phyloP scores from a whole-genome alignment of 2,888 invertebrate species.

The Heteromurus nitidus region DNA sequence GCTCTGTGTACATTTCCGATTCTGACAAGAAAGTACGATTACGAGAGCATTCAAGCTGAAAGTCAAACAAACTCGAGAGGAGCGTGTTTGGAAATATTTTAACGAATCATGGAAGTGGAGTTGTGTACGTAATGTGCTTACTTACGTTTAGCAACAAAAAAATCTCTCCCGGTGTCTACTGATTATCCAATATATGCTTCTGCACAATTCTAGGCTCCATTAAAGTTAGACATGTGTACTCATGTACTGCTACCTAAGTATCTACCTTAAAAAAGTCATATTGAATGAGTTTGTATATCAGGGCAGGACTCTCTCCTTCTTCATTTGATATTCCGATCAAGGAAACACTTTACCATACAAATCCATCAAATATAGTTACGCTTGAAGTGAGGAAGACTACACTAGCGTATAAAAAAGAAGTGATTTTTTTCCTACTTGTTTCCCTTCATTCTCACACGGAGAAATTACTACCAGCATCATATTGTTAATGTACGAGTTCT shows the following conservation, averaged over 20 bases:
- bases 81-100: constrained; percentile 44
- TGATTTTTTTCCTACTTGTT: too few relatives aligned
- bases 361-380: constrained; percentile 20
- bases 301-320: neutral
- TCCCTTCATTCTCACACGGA: too few relatives aligned
- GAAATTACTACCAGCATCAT: too few relatives aligned
- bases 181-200: too few relatives aligned
- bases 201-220: too few relatives aligned
- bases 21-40: constrained; percentile 45
- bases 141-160: constrained; percentile 12
- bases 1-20: constrained; percentile 46
- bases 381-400: neutral
- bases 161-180: neutral
- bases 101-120: neutral
- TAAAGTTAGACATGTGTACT: constrained; percentile 7
- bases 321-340: constrained; percentile 52
- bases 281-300: neutral
- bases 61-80: constrained; percentile 51
- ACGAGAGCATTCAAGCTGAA: constrained; percentile 40
- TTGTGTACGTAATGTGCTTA: constrained; percentile 12
- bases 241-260: neutral
- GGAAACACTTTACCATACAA: constrained; percentile 14
- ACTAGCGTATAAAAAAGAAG: too few relatives aligned
- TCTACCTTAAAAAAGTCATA: neutral
- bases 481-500: too few relatives aligned